Evolutionary conservation across 2,888 invertebrate species (phyloP).

Genomic region (Drosophila rellima): DNA sequence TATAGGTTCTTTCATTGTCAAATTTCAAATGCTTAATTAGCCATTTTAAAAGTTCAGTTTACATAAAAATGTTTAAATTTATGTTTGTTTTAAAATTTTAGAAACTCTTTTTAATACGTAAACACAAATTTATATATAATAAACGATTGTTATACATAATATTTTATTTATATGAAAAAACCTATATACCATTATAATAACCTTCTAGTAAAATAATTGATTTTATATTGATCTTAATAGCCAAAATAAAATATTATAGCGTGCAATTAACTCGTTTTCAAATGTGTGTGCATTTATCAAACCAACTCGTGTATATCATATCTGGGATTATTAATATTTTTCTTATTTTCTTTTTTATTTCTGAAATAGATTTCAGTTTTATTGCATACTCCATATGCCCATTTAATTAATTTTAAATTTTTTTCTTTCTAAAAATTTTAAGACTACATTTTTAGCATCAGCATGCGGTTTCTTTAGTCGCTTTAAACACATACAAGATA

Average conservation of each 20-base stretch:
- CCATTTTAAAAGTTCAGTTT: neutral
- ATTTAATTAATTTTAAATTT: slow-evolving; percentile 38
- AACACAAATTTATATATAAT: neutral
- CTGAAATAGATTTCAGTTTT: slow-evolving; percentile 25
- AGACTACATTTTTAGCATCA: slow-evolving; percentile 47
- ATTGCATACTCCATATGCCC: slow-evolving; percentile 49
- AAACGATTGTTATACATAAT: neutral
- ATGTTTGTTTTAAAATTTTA: neutral
- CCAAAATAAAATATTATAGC: slow-evolving; percentile 58
- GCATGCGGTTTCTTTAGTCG: slow-evolving; percentile 45
- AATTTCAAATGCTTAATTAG: neutral
- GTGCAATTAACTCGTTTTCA: slow-evolving; percentile 76
- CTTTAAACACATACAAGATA: slow-evolving; percentile 61
- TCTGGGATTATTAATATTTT: slow-evolving; percentile 39
- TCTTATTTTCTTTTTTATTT: slow-evolving; percentile 21
- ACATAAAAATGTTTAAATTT: neutral
- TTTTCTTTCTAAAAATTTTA: slow-evolving; percentile 51
- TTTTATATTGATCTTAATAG: slow-evolving; percentile 15
- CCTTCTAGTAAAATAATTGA: slow-evolving; percentile 8
- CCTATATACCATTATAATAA: slow-evolving; percentile 6
- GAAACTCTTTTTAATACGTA: neutral
- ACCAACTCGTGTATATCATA: slow-evolving; percentile 68
- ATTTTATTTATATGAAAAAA: slow-evolving; percentile 16
- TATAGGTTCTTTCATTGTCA: slow-evolving; percentile 38
- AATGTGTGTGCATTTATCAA: slow-evolving; percentile 75